Conservation (phyloP, 2,113 vertebrate species). For the Gavia stellata region DNA sequence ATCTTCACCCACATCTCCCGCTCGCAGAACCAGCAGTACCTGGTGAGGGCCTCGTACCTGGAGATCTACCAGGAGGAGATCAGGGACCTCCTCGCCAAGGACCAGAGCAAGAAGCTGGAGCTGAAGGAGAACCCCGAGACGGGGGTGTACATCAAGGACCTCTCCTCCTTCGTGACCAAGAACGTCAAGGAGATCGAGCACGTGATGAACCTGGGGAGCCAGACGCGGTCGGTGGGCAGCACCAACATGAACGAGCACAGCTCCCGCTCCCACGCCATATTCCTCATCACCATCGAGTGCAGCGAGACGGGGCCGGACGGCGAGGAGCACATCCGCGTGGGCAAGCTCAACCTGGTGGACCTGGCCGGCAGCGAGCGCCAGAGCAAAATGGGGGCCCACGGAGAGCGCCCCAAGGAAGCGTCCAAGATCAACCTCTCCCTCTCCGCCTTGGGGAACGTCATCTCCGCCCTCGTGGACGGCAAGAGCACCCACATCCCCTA, state of each 20-base stretch:
- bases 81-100: constrained; percentile 89
- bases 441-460: constrained; percentile 93
- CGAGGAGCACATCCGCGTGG: constrained; percentile 92
- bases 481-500: constrained; percentile 92
- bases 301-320: constrained; percentile 86
- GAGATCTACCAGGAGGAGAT: constrained; percentile 99
- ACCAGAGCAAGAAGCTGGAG: constrained; percentile 88
- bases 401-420: constrained; percentile 88
- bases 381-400: constrained; percentile 81
- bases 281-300: constrained; percentile 91
- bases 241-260: constrained; percentile 96
- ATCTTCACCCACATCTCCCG: constrained; percentile 96
- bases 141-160: constrained; percentile 90
- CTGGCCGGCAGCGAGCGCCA: constrained; percentile 94
- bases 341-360: constrained; percentile 96
- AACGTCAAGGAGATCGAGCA: constrained; percentile 94
- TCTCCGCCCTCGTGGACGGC: constrained; percentile 90
- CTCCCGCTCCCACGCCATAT: constrained; percentile 94
- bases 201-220: constrained; percentile 93
- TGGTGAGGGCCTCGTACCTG: constrained; percentile 95
- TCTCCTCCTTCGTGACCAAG: constrained; percentile 95
- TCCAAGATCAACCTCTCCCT: constrained; percentile 97
- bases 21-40: constrained; percentile 93
- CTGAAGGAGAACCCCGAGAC: constrained; percentile 89
- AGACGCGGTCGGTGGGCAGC: constrained; percentile 87